A percentile compares a stretch with the other conserved stretches of the same genome.
Conservation (phyloP, 30 jellyfish, hydroid and myxozoan genomes). For the Rhopilema esculentum region DNA sequence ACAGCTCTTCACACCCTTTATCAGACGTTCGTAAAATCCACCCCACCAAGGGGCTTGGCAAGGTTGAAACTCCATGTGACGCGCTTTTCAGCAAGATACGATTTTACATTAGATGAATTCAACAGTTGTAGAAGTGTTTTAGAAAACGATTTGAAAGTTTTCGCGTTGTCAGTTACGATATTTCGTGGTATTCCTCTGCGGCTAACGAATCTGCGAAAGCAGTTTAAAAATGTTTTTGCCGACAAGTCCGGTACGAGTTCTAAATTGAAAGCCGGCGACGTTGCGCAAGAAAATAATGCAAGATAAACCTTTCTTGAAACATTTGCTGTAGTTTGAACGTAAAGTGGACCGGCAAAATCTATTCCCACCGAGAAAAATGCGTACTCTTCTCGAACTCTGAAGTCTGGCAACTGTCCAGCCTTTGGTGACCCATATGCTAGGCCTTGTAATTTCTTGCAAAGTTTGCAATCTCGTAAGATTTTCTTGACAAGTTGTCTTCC, state of each 20-base stretch:
- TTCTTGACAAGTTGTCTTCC: slow-evolving; percentile 62
- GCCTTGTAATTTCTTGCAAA: slow-evolving; percentile 39
- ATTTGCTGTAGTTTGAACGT: not conserved
- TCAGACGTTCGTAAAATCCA: slow-evolving; percentile 56
- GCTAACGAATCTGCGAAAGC: slow-evolving; percentile 25
- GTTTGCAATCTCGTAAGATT: not conserved
- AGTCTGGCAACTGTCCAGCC: slow-evolving; percentile 21
- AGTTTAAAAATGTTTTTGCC: slow-evolving; percentile 4
- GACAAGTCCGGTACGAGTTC: slow-evolving; percentile 36
- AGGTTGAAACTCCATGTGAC: slow-evolving; percentile 44
- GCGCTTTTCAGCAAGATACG: no score
- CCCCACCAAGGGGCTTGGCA: slow-evolving; percentile 78
- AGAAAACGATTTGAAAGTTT: slow-evolving; percentile 28
- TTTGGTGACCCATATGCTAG: slow-evolving; percentile 12
- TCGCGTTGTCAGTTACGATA: slow-evolving; percentile 40
- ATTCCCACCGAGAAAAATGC: slow-evolving; percentile 35
- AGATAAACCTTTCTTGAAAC: slow-evolving; percentile 17
- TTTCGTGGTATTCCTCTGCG: slow-evolving; percentile 30
- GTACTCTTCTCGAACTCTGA: slow-evolving; percentile 21
- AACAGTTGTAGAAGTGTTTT: no score
- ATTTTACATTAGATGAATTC: no score
- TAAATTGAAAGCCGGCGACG: not conserved
- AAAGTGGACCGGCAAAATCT: slow-evolving; percentile 59
- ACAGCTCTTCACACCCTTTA: slow-evolving; percentile 42
- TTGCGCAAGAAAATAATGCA: slow-evolving; percentile 33